phyloP scores from a whole-genome alignment of 2,113 vertebrate species.

The Hippotragus niger region DNA sequence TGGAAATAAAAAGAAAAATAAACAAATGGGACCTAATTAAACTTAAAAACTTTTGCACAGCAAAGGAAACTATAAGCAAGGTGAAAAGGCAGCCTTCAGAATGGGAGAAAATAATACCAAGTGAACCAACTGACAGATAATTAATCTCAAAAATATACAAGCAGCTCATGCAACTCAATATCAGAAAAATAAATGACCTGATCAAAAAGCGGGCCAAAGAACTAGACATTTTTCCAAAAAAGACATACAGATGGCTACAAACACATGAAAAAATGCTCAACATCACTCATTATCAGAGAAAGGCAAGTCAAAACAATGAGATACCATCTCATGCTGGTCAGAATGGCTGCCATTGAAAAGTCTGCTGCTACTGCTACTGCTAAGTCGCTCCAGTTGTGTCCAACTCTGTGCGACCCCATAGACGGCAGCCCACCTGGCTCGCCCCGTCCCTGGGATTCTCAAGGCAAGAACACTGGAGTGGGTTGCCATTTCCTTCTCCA shows the following conservation, averaged over 20 bases:
- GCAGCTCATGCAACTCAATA: neutral
- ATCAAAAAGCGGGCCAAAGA: neutral
- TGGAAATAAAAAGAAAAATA: neutral
- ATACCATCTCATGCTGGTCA: neutral
- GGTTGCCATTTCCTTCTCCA: too few species aligned
- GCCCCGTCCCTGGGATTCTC: too few species aligned
- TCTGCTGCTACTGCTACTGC: neutral
- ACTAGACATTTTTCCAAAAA: neutral
- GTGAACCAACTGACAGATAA: neutral
- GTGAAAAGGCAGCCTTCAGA: neutral
- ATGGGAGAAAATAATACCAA: neutral
- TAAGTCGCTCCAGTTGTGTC: accelerated
- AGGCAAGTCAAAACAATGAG: neutral
- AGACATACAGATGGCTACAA: neutral
- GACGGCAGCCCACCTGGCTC: too few species aligned
- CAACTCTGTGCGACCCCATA: accelerated
- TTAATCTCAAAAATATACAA: neutral
- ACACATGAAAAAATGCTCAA: neutral
- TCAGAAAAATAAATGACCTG: neutral
- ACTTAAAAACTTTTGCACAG: neutral
- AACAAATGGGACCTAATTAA: neutral
- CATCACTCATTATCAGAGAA: neutral
- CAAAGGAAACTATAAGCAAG: neutral
- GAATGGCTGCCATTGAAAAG: neutral
- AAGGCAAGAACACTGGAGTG: too few species aligned